Base-by-base conservation (phyloP, 2,888 invertebrate genomes). In the Sarcophaga carnaria region DNA sequence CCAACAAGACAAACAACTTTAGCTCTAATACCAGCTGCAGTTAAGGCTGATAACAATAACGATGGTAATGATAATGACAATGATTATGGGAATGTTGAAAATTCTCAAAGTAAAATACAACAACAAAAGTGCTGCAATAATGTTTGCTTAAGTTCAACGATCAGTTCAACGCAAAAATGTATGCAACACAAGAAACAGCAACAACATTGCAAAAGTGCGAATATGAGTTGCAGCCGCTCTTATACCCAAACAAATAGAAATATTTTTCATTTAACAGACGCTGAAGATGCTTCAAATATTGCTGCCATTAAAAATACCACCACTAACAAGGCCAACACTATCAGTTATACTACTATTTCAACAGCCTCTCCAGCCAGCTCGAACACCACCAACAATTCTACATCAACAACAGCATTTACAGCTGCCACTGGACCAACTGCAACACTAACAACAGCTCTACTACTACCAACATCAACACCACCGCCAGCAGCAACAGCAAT, bases 101-200 rank as follows among this genome's bases (percentile, higher is more conserved):
- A 79, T 76, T 76, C 75, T 17, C 78, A 54, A 76, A 67, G 47
- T 79, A 27, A 76, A 71, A 76, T 76, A 47, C 76, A 85, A 86
- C 84, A 84, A 81, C 37, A 37, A 37, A 37, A 37, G 1, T 37
- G 37, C 37, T 85, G 80, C 72, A 70, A 86, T 78, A 80, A 75
- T 88, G 77, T 88, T 85, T 88, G 84, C 81, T 79, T 84, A 83
- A 86, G 84, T 82, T 87, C 88, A 72, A 80, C 76, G 79, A 75
- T 80, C 67, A 81, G 83, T 79, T 88, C 86, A 83, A 88, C 88
- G 82, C 87, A 84, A 87, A 88, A 87, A 84, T 80, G 67, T 77
- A 11, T 27, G 47, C 63, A 62, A 67, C 76, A 76, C 8, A 74
- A 74, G 54, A 66, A 70, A 22, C 62, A 67, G 17, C 78, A 81